A percentile compares a stretch with the other conserved stretches of the same genome.
Conservation (phyloP, 2,113 vertebrate genomes). For the Osmerus mordax region DNA sequence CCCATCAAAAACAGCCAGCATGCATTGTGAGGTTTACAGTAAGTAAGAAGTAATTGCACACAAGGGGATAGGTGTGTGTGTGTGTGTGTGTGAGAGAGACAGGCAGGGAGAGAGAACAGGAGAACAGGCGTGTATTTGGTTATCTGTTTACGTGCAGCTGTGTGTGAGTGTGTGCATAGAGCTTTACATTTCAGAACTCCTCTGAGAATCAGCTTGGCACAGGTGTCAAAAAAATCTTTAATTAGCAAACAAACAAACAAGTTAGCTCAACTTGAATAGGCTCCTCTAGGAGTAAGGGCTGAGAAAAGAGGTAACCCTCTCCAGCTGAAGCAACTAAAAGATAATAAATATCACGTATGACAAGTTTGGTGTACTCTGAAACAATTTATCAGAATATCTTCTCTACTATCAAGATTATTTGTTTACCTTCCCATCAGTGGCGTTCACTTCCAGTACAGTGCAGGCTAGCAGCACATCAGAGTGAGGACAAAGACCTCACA, state of each 20-base stretch:
- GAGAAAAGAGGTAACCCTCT: too few species aligned
- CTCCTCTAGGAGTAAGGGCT: constrained; percentile 4
- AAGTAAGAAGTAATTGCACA: constrained; percentile 74
- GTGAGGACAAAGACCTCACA: too few species aligned
- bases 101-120: too few species aligned
- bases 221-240: constrained; percentile 72
- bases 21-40: constrained; percentile 59
- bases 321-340: too few species aligned
- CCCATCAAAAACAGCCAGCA: constrained; percentile 47
- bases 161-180: constrained; percentile 54
- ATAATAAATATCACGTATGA: too few species aligned
- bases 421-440: too few species aligned
- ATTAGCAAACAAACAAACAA: constrained; percentile 73
- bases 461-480: too few species aligned
- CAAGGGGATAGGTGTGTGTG: constrained; percentile 57
- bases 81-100: constrained; percentile 9
- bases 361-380: too few species aligned
- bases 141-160: constrained; percentile 39
- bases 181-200: constrained; percentile 46
- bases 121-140: constrained; percentile 3
- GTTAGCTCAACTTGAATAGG: neutral
- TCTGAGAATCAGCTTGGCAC: constrained; percentile 50
- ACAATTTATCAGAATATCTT: too few species aligned
- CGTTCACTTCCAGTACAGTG: too few species aligned
- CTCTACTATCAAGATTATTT: too few species aligned